A percentile compares a stretch with the other conserved stretches of the same genome.
Evolutionary conservation across 2,888 invertebrate genomes (phyloP).

Genomic region (Drosophila emarginata): DNA sequence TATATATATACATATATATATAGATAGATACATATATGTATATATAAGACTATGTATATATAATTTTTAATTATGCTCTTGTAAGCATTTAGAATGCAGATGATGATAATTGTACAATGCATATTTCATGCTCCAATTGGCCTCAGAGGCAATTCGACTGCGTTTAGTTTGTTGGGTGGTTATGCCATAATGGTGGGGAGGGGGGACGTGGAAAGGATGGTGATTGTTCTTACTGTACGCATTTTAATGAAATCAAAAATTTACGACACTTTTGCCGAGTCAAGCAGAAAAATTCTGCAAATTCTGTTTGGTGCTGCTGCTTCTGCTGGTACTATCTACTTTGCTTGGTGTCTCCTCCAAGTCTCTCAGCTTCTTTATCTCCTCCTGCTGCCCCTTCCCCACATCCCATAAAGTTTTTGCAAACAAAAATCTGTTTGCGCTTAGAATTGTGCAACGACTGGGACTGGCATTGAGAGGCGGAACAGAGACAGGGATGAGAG

Average conservation of each 20-base stretch:
- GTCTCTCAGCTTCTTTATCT: not conserved
- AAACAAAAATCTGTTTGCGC: slow-evolving; percentile 55
- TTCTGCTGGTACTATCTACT: slow-evolving; percentile 10
- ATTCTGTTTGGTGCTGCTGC: slow-evolving; percentile 22
- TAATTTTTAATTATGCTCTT: slow-evolving; percentile 34
- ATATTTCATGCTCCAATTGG: slow-evolving; percentile 63
- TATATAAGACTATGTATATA: slow-evolving; percentile 12
- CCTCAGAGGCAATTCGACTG: not conserved
- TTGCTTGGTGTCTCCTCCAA: not conserved
- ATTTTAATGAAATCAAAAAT: slow-evolving; percentile 71
- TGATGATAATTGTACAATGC: slow-evolving; percentile 39
- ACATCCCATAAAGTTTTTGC: slow-evolving; percentile 23
- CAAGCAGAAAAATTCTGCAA: slow-evolving; percentile 57
- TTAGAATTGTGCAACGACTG: slow-evolving; percentile 50
- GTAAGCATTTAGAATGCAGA: slow-evolving; percentile 12
- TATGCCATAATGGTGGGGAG: not conserved
- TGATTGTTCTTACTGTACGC: slow-evolving; percentile 40
- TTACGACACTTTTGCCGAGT: slow-evolving; percentile 65
- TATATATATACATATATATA: slow-evolving; percentile 11
- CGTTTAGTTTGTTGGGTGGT: not conserved
- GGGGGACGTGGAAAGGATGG: not conserved
- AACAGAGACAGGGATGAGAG: not conserved
- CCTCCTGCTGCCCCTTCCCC: not conserved
- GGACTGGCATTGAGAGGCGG: slow-evolving; percentile 15
- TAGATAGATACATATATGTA: no score